Conservation (phyloP, 2,888 invertebrate species). For the Ophion costatus region DNA sequence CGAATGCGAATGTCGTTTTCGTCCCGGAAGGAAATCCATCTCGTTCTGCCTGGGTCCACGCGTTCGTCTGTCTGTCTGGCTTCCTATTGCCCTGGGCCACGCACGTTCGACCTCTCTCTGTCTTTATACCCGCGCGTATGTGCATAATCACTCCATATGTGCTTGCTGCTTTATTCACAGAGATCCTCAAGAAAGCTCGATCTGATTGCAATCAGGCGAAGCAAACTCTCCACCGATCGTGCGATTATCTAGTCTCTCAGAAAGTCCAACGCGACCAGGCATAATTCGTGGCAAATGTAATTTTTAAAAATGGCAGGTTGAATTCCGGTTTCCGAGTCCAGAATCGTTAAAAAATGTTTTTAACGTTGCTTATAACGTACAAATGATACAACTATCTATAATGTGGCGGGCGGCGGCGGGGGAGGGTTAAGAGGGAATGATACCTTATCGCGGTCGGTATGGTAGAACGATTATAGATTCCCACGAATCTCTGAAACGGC, state of each 20-base stretch:
- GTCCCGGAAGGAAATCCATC: conserved; percentile 65
- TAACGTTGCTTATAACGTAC: not conserved
- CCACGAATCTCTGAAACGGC: too few relatives aligned
- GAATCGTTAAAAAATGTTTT: not conserved
- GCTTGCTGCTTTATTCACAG: conserved; percentile 78
- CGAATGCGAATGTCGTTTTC: conserved; percentile 75
- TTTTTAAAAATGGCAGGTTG: not conserved
- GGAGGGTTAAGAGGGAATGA: too few relatives aligned
- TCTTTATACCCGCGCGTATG: conserved; percentile 42
- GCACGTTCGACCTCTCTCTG: conserved; percentile 48
- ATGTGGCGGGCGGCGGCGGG: too few relatives aligned
- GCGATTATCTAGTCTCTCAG: conserved; percentile 81
- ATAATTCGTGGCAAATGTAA: not conserved
- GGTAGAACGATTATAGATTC: too few relatives aligned
- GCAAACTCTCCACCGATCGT: conserved; percentile 70
- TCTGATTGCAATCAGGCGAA: conserved; percentile 69
- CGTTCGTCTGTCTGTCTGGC: conserved; percentile 58
- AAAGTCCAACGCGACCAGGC: conserved; percentile 48
- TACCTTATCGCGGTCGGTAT: too few relatives aligned
- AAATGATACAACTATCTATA: too few relatives aligned
- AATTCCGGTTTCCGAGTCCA: not conserved
- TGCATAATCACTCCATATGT: conserved; percentile 46
- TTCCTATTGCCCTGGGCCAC: conserved; percentile 60
- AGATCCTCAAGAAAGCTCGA: conserved; percentile 71
- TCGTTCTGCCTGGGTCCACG: conserved; percentile 48